These are phyloP conservation scores for Malurus elegans DNA, from an alignment of 2,113 vertebrate species.

Conservation along the genomic window DNA sequence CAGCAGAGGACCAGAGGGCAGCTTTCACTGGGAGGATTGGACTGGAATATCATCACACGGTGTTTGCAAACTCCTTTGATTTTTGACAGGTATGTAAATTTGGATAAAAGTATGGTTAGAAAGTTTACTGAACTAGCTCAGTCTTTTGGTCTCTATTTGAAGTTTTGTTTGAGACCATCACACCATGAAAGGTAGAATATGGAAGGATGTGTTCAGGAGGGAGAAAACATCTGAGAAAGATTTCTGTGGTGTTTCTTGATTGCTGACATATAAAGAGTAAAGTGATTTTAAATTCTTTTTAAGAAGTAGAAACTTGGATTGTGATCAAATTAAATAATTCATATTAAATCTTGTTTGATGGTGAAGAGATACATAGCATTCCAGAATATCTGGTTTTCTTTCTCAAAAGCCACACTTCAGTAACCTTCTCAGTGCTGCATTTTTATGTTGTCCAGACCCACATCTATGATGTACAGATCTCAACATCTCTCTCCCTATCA, in stretches of 20 bases:
- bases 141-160: not conserved
- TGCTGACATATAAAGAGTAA: not conserved
- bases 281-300: conserved; percentile 14
- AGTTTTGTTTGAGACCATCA: not conserved
- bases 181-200: not conserved
- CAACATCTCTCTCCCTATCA: not conserved
- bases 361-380: not conserved
- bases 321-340: conserved; percentile 1
- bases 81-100: not conserved
- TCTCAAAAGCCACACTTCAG: not conserved
- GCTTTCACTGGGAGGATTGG: not conserved
- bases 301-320: not conserved
- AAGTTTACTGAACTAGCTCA: not conserved
- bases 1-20: not conserved
- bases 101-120: not conserved
- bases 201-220: not conserved
- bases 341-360: not conserved
- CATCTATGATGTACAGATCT: not conserved
- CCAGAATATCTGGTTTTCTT: not conserved
- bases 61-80: not conserved
- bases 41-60: not conserved
- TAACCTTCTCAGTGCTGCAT: not conserved
- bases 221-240: not conserved
- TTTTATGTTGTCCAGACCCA: not conserved
- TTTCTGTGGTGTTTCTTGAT: not conserved